Evolutionary conservation across 1,140 invertebrate genomes (phyloP).

Genomic region (Tetranychus cinnabarinus): DNA sequence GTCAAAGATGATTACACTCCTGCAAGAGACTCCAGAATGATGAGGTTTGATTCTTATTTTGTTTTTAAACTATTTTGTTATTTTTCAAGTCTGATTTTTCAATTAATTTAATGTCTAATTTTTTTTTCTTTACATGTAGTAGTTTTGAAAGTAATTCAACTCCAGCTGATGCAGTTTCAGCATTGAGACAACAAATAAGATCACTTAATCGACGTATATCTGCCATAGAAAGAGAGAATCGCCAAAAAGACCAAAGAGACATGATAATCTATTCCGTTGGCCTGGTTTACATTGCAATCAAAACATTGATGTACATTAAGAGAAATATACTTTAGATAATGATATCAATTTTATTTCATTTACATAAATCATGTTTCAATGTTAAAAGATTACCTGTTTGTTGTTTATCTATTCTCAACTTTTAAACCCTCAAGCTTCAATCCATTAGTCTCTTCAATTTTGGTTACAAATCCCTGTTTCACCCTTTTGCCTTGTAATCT

Average conservation of each 20-base stretch:
- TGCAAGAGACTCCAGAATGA: background rate
- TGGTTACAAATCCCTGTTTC: too few species aligned
- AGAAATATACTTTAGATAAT: background rate
- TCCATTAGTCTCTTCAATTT: too few species aligned
- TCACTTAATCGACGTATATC: constrained; percentile 32
- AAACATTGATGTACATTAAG: constrained; percentile 34
- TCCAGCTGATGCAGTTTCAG: constrained; percentile 4
- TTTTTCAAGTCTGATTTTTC: background rate
- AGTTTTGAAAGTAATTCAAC: background rate
- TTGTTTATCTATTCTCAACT: too few species aligned
- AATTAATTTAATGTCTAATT: background rate
- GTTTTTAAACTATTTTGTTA: background rate
- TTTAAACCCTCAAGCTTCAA: too few species aligned
- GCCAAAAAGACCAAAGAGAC: constrained; percentile 51
- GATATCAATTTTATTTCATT: too few species aligned
- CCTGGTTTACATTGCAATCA: constrained; percentile 54
- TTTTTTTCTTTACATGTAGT: background rate
- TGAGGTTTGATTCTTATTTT: background rate
- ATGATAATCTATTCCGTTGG: constrained; percentile 53
- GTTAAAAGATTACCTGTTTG: too few species aligned
- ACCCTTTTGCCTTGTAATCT: too few species aligned
- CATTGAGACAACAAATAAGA: constrained; percentile 7
- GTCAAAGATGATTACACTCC: background rate
- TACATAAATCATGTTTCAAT: too few species aligned
- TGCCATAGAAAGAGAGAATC: constrained; percentile 51